These are phyloP conservation scores for Pelochelys cantorii DNA, from an alignment of 2,797 vertebrate species.

Conservation along the genomic window DNA sequence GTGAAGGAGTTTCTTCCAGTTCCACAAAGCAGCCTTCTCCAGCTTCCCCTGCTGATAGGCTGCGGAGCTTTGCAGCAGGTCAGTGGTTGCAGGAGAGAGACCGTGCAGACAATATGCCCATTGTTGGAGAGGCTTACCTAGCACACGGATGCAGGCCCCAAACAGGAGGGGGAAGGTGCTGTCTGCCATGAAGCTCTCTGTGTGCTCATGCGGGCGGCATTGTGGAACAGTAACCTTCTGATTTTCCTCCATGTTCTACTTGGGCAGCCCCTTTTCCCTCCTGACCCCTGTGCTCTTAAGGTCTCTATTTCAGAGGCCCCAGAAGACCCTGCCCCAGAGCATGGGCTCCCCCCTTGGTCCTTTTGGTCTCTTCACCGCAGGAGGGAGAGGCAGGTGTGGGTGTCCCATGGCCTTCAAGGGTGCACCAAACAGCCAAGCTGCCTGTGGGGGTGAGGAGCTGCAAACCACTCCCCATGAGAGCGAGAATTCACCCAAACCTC, in stretches of 20 bases:
- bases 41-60: neutral
- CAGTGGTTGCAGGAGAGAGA: neutral
- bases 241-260: rapidly evolving
- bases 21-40: conserved; percentile 54
- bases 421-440: neutral
- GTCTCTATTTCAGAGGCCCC: neutral
- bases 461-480: neutral
- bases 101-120: rapidly evolving
- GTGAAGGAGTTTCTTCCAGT: conserved; percentile 47
- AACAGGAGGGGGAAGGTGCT: rapidly evolving
- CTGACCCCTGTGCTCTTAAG: neutral
- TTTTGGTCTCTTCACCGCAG: neutral
- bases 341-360: neutral
- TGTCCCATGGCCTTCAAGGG: neutral
- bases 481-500: neutral
- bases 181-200: neutral
- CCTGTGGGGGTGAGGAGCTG: neutral
- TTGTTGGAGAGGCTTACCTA: rapidly evolving
- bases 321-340: neutral
- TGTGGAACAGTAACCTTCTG: rapidly evolving
- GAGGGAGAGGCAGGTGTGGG: rapidly evolving
- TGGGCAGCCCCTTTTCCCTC: neutral
- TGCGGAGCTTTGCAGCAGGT: rapidly evolving
- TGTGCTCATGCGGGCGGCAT: rapidly evolving
- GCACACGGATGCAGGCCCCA: rapidly evolving